Percentiles rank a stretch among this genome's conserved stretches.
These are phyloP conservation scores for Bilobella aurantiaca DNA, from an alignment of 1,140 invertebrate species.

Conservation along the genomic window DNA sequence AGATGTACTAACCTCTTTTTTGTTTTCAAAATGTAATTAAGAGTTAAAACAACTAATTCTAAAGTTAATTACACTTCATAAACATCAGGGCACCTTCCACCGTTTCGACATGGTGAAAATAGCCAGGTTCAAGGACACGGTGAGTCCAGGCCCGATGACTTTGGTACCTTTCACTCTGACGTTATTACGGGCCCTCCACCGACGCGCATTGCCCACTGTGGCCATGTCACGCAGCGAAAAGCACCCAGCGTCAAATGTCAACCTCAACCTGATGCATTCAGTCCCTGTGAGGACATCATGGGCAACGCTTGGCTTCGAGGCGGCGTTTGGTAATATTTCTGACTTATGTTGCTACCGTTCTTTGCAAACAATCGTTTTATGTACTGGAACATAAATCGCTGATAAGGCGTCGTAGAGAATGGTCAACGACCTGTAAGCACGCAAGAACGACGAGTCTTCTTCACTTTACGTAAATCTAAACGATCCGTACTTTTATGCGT, in stretches of 20 bases:
- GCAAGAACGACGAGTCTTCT: no score
- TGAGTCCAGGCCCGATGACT: slow-evolving; percentile 20
- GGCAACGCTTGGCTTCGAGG: slow-evolving; percentile 63
- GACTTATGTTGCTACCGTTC: neutral
- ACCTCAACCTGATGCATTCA: slow-evolving; percentile 70
- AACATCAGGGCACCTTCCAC: neutral
- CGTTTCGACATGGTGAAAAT: neutral
- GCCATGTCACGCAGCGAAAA: slow-evolving; percentile 44
- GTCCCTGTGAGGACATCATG: slow-evolving; percentile 85
- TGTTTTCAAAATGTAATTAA: no score
- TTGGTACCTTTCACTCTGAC: slow-evolving; percentile 32
- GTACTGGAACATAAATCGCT: neutral
- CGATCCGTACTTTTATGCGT: no score
- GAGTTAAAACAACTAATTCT: neutral
- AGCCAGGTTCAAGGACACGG: neutral
- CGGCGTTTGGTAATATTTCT: slow-evolving; percentile 56
- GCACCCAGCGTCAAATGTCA: slow-evolving; percentile 46
- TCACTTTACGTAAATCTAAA: no score
- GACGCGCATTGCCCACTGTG: slow-evolving; percentile 42
- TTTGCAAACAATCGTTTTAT: neutral
- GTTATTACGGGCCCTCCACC: slow-evolving; percentile 25
- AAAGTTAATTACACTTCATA: neutral
- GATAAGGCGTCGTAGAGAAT: no score
- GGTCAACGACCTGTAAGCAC: no score
- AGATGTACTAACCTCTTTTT: no score